Evolutionary conservation across 1,140 invertebrate genomes (phyloP).

Genomic region (Polypedilum pembai): DNA sequence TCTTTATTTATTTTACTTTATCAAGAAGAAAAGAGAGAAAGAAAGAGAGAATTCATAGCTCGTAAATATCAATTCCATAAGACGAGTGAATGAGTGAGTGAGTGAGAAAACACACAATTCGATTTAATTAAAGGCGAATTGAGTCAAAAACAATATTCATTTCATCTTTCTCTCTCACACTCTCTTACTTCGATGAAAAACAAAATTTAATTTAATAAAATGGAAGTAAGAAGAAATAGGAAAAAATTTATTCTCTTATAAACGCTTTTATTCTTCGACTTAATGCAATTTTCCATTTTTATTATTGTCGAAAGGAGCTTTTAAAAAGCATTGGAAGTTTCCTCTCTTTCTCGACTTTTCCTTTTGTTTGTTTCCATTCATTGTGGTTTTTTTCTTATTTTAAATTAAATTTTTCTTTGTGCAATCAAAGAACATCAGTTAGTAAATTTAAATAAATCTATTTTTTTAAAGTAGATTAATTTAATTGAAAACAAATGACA

Average conservation of each 20-base stretch:
- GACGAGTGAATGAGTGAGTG: background rate
- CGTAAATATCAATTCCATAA: conserved; percentile 6
- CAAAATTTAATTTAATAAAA: conserved; percentile 29
- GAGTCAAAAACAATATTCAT: conserved; percentile 24
- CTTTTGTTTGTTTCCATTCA: background rate
- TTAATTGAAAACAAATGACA: too few relatives aligned
- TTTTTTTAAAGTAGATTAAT: too few relatives aligned
- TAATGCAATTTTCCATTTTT: background rate
- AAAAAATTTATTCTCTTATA: too few relatives aligned
- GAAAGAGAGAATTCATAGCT: background rate
- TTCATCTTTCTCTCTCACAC: background rate
- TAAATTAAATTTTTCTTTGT: background rate
- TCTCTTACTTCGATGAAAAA: background rate
- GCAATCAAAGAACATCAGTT: background rate
- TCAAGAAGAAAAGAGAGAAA: too few relatives aligned
- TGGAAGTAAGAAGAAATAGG: background rate
- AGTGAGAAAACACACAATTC: background rate
- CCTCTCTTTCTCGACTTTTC: background rate
- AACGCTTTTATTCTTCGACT: background rate
- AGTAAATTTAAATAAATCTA: too few relatives aligned
- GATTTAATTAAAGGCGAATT: conserved; percentile 13
- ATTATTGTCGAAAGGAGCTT: background rate
- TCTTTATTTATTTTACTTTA: background rate
- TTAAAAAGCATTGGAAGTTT: background rate
- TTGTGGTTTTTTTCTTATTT: background rate